Evolutionary conservation across 2,113 vertebrate species (phyloP).

Genomic region (Bettongia penicillata): DNA sequence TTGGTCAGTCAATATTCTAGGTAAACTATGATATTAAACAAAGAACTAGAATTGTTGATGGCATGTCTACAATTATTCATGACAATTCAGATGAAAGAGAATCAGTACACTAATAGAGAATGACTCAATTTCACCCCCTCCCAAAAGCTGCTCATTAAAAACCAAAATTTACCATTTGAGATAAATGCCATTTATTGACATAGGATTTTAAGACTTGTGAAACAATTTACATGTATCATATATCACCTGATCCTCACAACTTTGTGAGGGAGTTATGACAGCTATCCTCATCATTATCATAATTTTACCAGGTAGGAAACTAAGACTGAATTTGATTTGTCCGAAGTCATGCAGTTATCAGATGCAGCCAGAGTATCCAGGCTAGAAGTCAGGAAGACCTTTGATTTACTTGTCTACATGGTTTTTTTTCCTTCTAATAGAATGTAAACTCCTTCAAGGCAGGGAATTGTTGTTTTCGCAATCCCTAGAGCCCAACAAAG

Average conservation of each 20-base stretch:
- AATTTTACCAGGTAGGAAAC: too few species aligned
- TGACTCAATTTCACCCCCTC: not conserved
- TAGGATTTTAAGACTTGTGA: not conserved
- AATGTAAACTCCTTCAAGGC: constrained; percentile 6
- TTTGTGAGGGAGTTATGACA: too few species aligned
- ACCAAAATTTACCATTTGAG: not conserved
- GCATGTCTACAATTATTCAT: not conserved
- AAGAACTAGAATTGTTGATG: not conserved
- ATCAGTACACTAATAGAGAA: not conserved
- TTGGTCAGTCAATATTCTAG: not conserved
- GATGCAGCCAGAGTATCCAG: too few species aligned
- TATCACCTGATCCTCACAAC: too few species aligned
- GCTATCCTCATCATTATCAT: too few species aligned
- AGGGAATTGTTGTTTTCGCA: not conserved
- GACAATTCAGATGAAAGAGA: not conserved
- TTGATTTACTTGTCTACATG: constrained; percentile 14
- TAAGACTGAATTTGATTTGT: too few species aligned
- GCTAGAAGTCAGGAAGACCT: not conserved
- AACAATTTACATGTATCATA: not conserved
- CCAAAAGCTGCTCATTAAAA: not conserved
- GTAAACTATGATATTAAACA: not conserved
- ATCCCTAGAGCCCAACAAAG: not conserved
- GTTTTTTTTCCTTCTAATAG: not conserved
- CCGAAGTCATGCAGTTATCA: too few species aligned
- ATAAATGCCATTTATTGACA: not conserved